Evolutionary conservation across 2,888 invertebrate species (phyloP).

Genomic region (Orthonevra nobilis): DNA sequence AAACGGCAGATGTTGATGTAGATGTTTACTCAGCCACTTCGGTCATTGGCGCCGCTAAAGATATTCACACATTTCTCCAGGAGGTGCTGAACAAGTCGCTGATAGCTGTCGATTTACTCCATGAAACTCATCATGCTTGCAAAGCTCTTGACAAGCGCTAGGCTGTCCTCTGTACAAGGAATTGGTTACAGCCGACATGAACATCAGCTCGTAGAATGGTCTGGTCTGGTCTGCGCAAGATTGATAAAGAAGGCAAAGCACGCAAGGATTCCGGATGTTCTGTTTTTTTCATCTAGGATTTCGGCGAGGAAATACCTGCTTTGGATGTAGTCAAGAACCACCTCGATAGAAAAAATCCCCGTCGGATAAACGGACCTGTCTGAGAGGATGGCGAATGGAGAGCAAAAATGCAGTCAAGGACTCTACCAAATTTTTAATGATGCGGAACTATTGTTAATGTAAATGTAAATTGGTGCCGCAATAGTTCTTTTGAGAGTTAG

Average conservation of each 20-base stretch:
- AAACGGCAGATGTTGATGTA: conserved; percentile 90
- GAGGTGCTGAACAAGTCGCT: conserved; percentile 97
- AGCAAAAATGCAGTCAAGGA: too few species aligned
- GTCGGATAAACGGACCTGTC: too few species aligned
- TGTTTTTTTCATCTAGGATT: conserved; percentile 98
- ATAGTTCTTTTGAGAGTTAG: too few species aligned
- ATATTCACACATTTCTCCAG: conserved; percentile 96
- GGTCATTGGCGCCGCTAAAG: conserved; percentile 90
- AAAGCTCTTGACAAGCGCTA: conserved; percentile 99
- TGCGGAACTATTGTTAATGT: too few species aligned
- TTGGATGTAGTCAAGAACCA: conserved; percentile 97
- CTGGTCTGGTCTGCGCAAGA: too few species aligned
- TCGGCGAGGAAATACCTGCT: conserved; percentile 97
- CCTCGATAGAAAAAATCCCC: too few species aligned
- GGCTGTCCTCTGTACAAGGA: too few species aligned
- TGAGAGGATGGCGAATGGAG: too few species aligned
- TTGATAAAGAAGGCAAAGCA: conserved; percentile 99
- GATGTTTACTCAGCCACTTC: conserved; percentile 86
- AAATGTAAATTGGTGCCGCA: too few species aligned
- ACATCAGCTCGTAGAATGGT: too few species aligned
- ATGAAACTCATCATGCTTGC: conserved; percentile 98
- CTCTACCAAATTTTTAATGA: too few species aligned
- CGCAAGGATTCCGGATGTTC: conserved; percentile 99
- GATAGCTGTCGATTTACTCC: conserved; percentile 96
- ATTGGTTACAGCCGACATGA: too few species aligned